Evolutionary conservation across 2,113 vertebrate species (phyloP).

Genomic region (Carassius auratus): DNA sequence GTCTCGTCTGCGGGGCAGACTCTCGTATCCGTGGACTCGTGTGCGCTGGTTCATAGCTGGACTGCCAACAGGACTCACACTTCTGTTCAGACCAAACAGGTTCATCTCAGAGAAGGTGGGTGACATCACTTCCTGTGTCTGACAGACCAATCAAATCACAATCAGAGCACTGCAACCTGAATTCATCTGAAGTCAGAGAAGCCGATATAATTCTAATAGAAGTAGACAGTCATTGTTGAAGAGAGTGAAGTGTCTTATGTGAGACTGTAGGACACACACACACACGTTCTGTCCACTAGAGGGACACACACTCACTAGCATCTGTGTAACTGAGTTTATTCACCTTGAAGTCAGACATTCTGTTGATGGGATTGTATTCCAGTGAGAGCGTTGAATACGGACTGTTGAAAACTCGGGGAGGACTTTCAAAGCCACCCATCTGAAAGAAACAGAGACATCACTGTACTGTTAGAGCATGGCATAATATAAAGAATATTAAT

Average conservation of each 20-base stretch:
- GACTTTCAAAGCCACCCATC: constrained; percentile 62
- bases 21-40: constrained; percentile 69
- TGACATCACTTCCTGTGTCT: constrained; percentile 64
- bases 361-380: constrained; percentile 68
- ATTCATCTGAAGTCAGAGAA: background rate
- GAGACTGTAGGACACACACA: background rate
- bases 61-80: constrained; percentile 64
- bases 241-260: background rate
- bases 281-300: constrained; percentile 6
- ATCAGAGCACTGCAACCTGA: background rate
- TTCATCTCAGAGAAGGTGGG: constrained; percentile 72
- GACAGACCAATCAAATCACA: constrained; percentile 2
- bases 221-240: background rate
- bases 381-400: constrained; percentile 69
- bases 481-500: background rate
- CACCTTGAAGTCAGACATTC: constrained; percentile 75
- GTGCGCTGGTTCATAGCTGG: constrained; percentile 34
- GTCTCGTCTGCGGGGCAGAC: constrained; percentile 67
- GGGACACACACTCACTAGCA: background rate
- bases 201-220: background rate
- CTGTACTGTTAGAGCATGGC: background rate
- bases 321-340: background rate
- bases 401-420: constrained; percentile 75
- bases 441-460: constrained; percentile 40
- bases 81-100: constrained; percentile 66